phyloP scores from a whole-genome alignment of 2,888 invertebrate species.

The Tenthredo distinguenda region DNA sequence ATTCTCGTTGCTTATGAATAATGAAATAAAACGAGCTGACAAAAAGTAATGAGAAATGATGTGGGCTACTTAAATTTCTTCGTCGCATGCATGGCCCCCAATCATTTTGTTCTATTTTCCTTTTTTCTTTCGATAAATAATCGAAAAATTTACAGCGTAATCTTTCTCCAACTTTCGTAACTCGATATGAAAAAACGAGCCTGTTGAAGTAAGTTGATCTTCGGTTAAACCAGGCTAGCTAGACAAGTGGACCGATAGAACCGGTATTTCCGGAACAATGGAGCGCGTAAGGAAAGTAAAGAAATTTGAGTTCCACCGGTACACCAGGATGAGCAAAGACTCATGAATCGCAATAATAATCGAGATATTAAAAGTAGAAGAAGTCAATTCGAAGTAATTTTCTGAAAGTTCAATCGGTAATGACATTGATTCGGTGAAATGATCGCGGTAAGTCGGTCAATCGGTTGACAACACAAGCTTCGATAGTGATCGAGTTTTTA shows the following conservation, averaged over 20 bases:
- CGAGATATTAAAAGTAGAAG: not conserved
- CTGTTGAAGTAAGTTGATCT: not conserved
- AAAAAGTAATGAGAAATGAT: not conserved
- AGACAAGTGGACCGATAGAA: constrained; percentile 18
- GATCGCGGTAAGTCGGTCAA: constrained; percentile 61
- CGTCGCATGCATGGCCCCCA: not conserved
- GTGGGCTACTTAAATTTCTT: not conserved
- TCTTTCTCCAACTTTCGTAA: not conserved
- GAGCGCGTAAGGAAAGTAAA: constrained; percentile 15
- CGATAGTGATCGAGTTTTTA: not conserved
- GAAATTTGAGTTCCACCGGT: not conserved
- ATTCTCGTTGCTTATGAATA: not conserved
- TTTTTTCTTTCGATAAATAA: not conserved
- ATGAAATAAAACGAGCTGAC: not conserved
- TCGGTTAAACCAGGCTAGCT: not conserved
- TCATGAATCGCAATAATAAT: not conserved
- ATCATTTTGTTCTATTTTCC: not conserved
- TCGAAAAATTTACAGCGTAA: not conserved
- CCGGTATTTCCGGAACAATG: constrained; percentile 26
- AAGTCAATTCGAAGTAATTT: not conserved
- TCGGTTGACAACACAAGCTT: constrained; percentile 60
- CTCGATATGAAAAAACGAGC: not conserved
- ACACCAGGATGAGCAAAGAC: not conserved
- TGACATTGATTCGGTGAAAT: not conserved
- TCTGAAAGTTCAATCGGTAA: constrained; percentile 2